Percentiles rank a stretch among this genome's conserved stretches.
These are phyloP conservation scores for Sycophila texana DNA, from an alignment of 2,888 invertebrate species.

Conservation along the genomic window DNA sequence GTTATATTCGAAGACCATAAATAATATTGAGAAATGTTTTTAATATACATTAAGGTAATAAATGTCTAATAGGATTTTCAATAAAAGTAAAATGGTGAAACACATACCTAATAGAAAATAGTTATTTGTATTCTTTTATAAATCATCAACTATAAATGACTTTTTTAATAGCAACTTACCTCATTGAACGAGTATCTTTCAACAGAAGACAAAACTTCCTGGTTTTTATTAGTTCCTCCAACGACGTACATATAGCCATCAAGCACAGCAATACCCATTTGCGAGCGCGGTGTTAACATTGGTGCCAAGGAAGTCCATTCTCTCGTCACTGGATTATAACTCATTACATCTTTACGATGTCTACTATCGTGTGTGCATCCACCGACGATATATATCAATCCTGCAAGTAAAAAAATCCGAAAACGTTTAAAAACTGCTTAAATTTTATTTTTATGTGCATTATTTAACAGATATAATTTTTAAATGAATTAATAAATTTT, in stretches of 20 bases:
- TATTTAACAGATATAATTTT: too few species aligned
- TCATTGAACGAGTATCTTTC: conserved; percentile 89
- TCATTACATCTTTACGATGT: conserved; percentile 87
- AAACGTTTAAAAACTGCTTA: not conserved
- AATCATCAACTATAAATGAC: not conserved
- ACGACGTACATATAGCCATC: conserved; percentile 91
- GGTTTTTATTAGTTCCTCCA: conserved; percentile 90
- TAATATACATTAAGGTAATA: not conserved
- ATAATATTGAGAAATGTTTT: not conserved
- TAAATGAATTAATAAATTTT: not conserved
- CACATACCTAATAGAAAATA: conserved; percentile 12
- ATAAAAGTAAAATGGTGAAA: too few species aligned
- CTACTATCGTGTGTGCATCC: conserved; percentile 90
- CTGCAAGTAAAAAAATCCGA: conserved; percentile 74
- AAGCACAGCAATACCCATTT: conserved; percentile 92
- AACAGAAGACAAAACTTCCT: conserved; percentile 88
- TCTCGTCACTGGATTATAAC: conserved; percentile 87
- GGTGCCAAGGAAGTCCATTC: conserved; percentile 87
- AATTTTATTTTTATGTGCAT: conserved; percentile 7
- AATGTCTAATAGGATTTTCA: not conserved
- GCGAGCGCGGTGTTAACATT: conserved; percentile 89
- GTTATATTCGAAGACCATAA: not conserved
- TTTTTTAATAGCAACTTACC: conserved; percentile 75
- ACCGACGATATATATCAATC: conserved; percentile 92
- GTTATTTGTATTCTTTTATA: not conserved